phyloP scores from a whole-genome alignment of 35 echinoderm and acorn worm species.

The Ptychodera flava region DNA sequence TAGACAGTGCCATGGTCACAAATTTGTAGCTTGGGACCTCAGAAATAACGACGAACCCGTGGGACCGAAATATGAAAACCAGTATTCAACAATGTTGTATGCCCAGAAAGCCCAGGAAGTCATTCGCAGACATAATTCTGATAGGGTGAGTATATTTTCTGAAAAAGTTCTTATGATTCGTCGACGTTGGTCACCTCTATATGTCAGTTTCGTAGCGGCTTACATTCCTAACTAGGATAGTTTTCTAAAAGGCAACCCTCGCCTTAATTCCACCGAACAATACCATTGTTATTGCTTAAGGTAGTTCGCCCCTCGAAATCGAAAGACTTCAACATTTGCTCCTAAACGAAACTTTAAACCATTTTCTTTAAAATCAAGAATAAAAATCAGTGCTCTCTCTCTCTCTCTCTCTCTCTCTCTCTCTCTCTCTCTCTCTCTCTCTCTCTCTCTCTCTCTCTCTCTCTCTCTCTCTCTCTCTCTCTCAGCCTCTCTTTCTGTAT shows the following conservation, averaged over 20 bases:
- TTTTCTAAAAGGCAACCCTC: neutral
- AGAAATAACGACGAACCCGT: conserved; percentile 48
- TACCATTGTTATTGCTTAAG: conserved; percentile 6
- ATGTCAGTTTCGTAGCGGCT: neutral
- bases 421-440: too few species aligned
- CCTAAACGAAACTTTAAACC: too few species aligned
- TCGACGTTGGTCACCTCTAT: neutral
- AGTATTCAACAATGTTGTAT: conserved; percentile 70
- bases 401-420: too few species aligned
- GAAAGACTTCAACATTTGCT: too few species aligned
- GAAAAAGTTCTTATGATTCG: neutral
- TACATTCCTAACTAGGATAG: neutral
- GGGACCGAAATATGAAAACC: conserved; percentile 33
- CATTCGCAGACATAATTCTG: conserved; percentile 30
- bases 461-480: too few species aligned
- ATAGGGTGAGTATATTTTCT: conserved; percentile 21
- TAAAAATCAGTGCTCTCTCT: too few species aligned
- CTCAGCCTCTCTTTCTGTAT: conserved; percentile 56
- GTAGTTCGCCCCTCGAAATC: too few species aligned
- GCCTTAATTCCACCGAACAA: conserved; percentile 24
- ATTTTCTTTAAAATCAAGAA: too few species aligned
- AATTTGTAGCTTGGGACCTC: conserved; percentile 39
- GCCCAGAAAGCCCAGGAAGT: conserved; percentile 50
- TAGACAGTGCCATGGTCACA: neutral
- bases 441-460: too few species aligned